phyloP scores from a whole-genome alignment of 2,113 vertebrate species.

The Phaethon lepturus region DNA sequence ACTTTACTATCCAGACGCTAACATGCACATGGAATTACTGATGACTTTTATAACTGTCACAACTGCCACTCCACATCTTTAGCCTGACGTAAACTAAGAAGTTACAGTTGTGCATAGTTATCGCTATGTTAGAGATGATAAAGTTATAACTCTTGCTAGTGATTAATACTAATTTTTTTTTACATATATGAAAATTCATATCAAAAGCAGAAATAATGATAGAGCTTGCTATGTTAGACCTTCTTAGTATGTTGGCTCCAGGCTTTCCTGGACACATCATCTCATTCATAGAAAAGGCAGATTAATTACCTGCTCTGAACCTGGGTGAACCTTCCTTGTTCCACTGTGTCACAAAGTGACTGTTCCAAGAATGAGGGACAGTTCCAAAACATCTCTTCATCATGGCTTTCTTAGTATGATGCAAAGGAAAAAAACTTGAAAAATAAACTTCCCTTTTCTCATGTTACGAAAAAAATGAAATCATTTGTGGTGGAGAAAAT shows the following conservation, averaged over 20 bases:
- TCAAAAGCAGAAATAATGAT: not conserved
- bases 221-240: not conserved
- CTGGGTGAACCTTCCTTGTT: not conserved
- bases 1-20: not conserved
- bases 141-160: not conserved
- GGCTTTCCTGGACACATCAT: not conserved
- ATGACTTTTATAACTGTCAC: not conserved
- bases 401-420: not conserved
- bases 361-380: not conserved
- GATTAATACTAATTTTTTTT: not conserved
- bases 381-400: not conserved
- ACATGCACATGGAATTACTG: not conserved
- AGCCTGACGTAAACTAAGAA: not conserved
- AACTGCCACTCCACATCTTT: not conserved
- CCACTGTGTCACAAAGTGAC: not conserved
- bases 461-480: not conserved
- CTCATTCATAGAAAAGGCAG: not conserved
- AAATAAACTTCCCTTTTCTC: not conserved
- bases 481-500: not conserved
- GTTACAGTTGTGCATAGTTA: not conserved
- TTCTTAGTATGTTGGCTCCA: not conserved
- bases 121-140: not conserved
- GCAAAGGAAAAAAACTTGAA: not conserved
- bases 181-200: not conserved
- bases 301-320: not conserved